Conservation (phyloP, 2,113 vertebrate genomes). For the Platysternon megacephalum region DNA sequence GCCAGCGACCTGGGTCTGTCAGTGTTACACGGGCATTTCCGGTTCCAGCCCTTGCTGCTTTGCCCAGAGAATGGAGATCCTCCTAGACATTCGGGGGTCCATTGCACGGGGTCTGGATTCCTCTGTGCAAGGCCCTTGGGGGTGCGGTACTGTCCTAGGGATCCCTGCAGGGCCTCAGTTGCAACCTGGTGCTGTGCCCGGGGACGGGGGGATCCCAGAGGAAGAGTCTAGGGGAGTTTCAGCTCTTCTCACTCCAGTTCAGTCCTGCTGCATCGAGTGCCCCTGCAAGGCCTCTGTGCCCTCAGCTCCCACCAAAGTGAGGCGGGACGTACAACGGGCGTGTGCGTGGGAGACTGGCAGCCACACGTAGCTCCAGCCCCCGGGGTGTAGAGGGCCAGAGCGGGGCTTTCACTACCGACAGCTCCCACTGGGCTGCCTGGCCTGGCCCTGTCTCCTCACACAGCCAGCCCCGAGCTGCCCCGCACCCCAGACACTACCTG, state of each 20-base stretch:
- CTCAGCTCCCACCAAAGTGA: neutral
- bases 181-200: too few relatives aligned
- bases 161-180: too few relatives aligned
- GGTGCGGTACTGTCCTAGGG: neutral
- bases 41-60: neutral
- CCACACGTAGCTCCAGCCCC: neutral
- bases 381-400: neutral
- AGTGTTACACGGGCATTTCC: too few relatives aligned
- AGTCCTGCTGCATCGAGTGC: too few relatives aligned
- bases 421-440: neutral
- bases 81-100: too few relatives aligned
- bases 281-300: too few relatives aligned
- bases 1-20: too few relatives aligned
- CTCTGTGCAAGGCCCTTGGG: neutral
- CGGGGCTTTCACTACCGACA: neutral
- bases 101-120: neutral
- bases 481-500: too few relatives aligned
- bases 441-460: too few relatives aligned
- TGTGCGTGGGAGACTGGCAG: neutral
- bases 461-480: too few relatives aligned
- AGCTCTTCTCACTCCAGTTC: too few relatives aligned
- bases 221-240: neutral
- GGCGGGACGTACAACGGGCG: neutral
- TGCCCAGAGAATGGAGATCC: neutral
- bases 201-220: too few relatives aligned